Conservation (phyloP, 2,888 invertebrate genomes). For the Leptogaster cylindrica region DNA sequence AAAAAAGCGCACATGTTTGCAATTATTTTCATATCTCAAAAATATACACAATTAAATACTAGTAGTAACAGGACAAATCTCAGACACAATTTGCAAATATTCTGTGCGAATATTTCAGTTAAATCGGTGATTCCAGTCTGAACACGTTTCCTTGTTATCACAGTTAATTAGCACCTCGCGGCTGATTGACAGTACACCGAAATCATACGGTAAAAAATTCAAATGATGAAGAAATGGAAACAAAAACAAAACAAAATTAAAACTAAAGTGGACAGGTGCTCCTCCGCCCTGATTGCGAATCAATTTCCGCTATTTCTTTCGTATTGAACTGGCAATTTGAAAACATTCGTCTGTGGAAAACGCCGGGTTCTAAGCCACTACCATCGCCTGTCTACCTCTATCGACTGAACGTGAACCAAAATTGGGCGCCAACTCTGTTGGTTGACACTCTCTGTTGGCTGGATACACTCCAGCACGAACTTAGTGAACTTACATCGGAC, state of each 20-base stretch:
- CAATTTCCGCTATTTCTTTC: too few species aligned
- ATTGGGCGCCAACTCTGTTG: constrained; percentile 1
- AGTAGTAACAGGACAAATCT: background rate
- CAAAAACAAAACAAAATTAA: background rate
- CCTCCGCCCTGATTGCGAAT: too few species aligned
- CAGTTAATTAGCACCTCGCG: constrained; percentile 1
- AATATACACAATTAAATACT: background rate
- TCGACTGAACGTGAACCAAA: background rate
- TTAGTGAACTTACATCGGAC: too few species aligned
- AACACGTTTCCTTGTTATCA: constrained; percentile 6
- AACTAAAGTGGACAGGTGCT: too few species aligned
- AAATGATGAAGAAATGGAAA: background rate
- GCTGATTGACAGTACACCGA: too few species aligned
- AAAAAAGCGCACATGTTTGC: constrained; percentile 7
- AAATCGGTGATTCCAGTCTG: background rate
- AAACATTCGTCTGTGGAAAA: too few species aligned
- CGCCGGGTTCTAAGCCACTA: constrained; percentile 7
- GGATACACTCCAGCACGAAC: too few species aligned
- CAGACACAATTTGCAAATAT: too few species aligned
- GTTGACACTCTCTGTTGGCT: too few species aligned
- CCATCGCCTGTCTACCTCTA: constrained; percentile 8
- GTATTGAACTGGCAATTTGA: too few species aligned
- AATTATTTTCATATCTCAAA: background rate
- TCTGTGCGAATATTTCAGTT: too few species aligned
- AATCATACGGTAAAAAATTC: too few species aligned